Evolutionary conservation across 2,797 vertebrate genomes (phyloP), one percentile per base, ranked within the genome.

Genomic region (Luscinia megarhynchos): DNA sequence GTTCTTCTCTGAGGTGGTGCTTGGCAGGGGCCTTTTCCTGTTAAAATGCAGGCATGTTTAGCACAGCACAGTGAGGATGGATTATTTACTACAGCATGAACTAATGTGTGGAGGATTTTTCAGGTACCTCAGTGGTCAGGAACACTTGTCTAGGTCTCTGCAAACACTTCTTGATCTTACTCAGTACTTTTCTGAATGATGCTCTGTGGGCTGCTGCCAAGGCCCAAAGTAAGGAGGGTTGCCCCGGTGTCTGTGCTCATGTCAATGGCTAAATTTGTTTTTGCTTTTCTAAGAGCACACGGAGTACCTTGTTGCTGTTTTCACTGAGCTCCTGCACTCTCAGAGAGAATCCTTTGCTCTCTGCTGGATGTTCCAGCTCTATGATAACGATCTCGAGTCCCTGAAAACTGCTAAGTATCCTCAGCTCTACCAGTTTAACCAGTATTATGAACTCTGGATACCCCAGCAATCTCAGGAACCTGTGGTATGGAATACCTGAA

Each of bases 311-410:
- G 97, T 95, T 18, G 96, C 98, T 0, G 98, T 99, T 74, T 97
- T 99, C 45, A 98, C 97, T 3, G 99, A 99, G 63, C 96, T 99
- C 34, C 98, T 99, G 21, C 99, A 99, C 96, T 98, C 97, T 88
- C 99, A 99, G 97, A 98, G 98, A 81, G 99, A 99, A 57, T 99
- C 99, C 0, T 97, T 99, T 7, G 98, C 34, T 99, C 98, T 99
- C 82, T 99, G 99, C 81, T 95, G 99, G 95, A 98, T 98, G 93
- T 98, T 99, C 81, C 98, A 98, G 95, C 98, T 98, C 48, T 99
- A 98, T 4, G 99, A 99, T 92, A 98, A 98, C 95, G 98, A 98
- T 84, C 96, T 99, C 3, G 87, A 94, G 19, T 90, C 97, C 6
- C 34, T 34, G 34, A 34, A 34, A 34, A 34, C 34, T 34, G 34